These are phyloP conservation scores for Carollia perspicillata DNA, from an alignment of 2,113 vertebrate species.

Conservation along the genomic window DNA sequence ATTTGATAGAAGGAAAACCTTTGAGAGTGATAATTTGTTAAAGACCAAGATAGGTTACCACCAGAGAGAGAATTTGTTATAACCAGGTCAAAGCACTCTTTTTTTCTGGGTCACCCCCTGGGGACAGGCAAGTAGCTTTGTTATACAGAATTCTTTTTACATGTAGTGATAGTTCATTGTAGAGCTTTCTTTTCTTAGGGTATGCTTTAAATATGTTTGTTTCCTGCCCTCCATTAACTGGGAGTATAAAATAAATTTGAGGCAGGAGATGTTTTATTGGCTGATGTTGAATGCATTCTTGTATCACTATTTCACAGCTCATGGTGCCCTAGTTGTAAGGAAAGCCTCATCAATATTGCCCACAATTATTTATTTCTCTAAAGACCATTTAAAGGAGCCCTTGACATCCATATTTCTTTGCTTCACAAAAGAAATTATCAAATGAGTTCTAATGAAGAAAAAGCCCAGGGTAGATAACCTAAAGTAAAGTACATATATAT, in stretches of 20 bases:
- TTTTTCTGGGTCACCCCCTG: slow-evolving; percentile 45
- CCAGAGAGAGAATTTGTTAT: slow-evolving; percentile 42
- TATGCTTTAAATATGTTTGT: slow-evolving; percentile 39
- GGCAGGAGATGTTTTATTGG: background rate
- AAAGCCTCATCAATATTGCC: background rate
- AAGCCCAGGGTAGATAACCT: background rate
- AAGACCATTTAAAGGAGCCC: background rate
- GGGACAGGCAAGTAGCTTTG: slow-evolving; percentile 29
- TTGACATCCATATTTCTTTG: slow-evolving; percentile 36
- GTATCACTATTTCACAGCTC: background rate
- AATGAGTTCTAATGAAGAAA: background rate
- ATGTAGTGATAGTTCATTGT: background rate
- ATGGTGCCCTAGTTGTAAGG: background rate
- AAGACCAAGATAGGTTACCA: slow-evolving; percentile 31
- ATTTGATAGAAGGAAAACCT: slow-evolving; percentile 41
- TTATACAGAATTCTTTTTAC: slow-evolving; percentile 4
- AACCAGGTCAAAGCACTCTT: slow-evolving; percentile 59
- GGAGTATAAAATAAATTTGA: background rate
- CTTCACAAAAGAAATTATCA: slow-evolving; percentile 37
- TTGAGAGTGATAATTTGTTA: slow-evolving; percentile 60
- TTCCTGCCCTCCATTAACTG: slow-evolving; percentile 18
- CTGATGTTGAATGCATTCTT: background rate
- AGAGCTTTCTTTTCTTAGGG: slow-evolving; percentile 29
- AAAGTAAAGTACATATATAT: background rate
- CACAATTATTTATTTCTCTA: background rate